These are phyloP conservation scores for Parapristionchus giblindavisi DNA, from an alignment of 2,888 invertebrate genomes.

Conservation along the genomic window DNA sequence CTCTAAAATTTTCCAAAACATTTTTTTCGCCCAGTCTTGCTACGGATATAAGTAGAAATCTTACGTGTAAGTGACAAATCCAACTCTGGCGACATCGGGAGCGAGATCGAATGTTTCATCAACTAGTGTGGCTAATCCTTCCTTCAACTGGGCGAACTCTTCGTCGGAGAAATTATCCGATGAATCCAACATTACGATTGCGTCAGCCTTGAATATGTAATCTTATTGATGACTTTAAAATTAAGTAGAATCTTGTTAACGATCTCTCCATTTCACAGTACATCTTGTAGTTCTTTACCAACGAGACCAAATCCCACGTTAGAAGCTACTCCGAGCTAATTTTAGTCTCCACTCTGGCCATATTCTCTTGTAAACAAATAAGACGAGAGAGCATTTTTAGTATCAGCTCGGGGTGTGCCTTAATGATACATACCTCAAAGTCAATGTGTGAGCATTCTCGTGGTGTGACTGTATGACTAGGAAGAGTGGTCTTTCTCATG, in stretches of 20 bases:
- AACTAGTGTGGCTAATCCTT: constrained; percentile 63
- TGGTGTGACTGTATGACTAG: constrained; percentile 23
- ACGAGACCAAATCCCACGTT: no score
- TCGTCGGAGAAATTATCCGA: constrained; percentile 64
- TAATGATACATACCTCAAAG: constrained; percentile 45
- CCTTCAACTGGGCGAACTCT: constrained; percentile 61
- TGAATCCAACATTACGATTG: constrained; percentile 66
- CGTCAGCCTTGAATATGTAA: constrained; percentile 51
- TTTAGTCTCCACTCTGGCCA: no score
- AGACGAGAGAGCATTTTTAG: no score
- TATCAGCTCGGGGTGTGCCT: not conserved
- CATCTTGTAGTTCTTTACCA: no score
- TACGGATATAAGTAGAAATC: not conserved
- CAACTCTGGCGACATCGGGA: constrained; percentile 66
- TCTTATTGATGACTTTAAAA: not conserved
- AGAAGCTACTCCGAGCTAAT: no score
- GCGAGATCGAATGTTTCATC: constrained; percentile 67
- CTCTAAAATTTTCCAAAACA: not conserved
- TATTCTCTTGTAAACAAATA: no score
- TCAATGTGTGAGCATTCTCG: constrained; percentile 54
- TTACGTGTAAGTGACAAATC: constrained; percentile 65
- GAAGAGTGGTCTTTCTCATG: constrained; percentile 44
- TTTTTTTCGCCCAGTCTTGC: no score
- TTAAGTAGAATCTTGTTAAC: not conserved
- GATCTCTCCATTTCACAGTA: no score